These are phyloP conservation scores for Denticeps clupeoides DNA, from an alignment of 2,797 vertebrate species.

Conservation along the genomic window DNA sequence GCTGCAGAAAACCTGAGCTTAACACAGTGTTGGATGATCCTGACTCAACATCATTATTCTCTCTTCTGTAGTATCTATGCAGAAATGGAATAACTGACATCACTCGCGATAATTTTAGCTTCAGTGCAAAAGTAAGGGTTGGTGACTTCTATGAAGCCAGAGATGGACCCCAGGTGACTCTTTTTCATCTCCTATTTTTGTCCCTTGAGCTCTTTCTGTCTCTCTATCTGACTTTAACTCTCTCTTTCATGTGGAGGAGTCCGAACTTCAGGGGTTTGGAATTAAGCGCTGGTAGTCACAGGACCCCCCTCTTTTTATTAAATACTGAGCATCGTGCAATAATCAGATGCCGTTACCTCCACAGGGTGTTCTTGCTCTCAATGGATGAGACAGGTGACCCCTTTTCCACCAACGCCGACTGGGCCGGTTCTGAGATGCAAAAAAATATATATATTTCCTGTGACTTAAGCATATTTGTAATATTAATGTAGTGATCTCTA, in stretches of 20 bases:
- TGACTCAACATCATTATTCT: conserved; percentile 65
- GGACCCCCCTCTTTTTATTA: conserved; percentile 46
- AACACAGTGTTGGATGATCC: conserved; percentile 52
- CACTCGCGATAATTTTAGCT: conserved; percentile 99
- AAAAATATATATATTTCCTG: no score
- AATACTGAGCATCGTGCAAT: conserved; percentile 38
- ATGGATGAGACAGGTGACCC: no score
- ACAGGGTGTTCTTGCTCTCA: conserved; percentile 56
- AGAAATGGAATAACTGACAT: conserved; percentile 99
- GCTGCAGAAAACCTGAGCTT: conserved; percentile 38
- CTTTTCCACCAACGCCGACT: no score
- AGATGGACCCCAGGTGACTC: conserved; percentile 98
- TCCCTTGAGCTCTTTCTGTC: conserved; percentile 22
- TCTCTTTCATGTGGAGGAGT: conserved; percentile 25
- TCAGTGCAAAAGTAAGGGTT: conserved; percentile 99
- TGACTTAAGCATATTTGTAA: no score
- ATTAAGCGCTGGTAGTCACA: conserved; percentile 20
- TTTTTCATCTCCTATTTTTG: conserved; percentile 65
- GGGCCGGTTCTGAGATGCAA: no score
- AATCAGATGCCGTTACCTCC: conserved; percentile 63
- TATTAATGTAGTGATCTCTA: conserved; percentile 28
- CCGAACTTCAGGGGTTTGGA: conserved; percentile 23
- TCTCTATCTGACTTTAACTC: conserved; percentile 34
- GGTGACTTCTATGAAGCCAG: conserved; percentile 99
- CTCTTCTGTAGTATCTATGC: conserved; percentile 99